A percentile compares a stretch with the other conserved stretches of the same genome.
Evolutionary conservation across 2,888 invertebrate species (phyloP).

Genomic region (Microctonus brassicae): DNA sequence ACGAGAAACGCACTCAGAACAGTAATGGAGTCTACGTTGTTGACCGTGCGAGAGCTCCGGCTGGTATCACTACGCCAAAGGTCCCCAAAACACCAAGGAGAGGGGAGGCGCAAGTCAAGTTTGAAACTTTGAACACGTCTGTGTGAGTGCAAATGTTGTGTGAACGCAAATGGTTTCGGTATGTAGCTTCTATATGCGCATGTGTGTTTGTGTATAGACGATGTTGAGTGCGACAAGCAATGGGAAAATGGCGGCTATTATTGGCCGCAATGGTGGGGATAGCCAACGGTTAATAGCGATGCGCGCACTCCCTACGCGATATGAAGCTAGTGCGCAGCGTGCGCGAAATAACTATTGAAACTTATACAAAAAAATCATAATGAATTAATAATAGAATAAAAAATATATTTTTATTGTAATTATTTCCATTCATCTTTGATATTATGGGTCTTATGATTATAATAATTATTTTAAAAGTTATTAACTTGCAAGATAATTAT

Average conservation of each 20-base stretch:
- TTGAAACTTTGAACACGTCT: slow-evolving; percentile 32
- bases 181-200: too few relatives aligned
- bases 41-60: slow-evolving; percentile 50
- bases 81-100: slow-evolving; percentile 31
- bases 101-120: slow-evolving; percentile 40
- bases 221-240: slow-evolving; percentile 50
- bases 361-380: slow-evolving; percentile 15
- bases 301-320: slow-evolving; percentile 58
- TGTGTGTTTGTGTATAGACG: neutral
- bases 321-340: slow-evolving; percentile 52
- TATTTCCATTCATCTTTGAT: too few relatives aligned
- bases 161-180: too few relatives aligned
- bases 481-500: neutral
- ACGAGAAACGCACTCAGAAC: slow-evolving; percentile 66
- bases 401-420: neutral
- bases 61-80: slow-evolving; percentile 63
- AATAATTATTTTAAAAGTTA: neutral
- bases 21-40: slow-evolving; percentile 63
- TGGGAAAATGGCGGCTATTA: slow-evolving; percentile 18
- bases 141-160: slow-evolving; percentile 31
- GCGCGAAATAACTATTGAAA: slow-evolving; percentile 2
- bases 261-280: slow-evolving; percentile 1
- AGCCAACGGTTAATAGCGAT: slow-evolving; percentile 45
- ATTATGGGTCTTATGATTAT: too few relatives aligned
- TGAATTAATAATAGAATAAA: slow-evolving; percentile 11